These are phyloP conservation scores for Noturus placidus DNA, from an alignment of 2,113 vertebrate genomes.

Conservation along the genomic window DNA sequence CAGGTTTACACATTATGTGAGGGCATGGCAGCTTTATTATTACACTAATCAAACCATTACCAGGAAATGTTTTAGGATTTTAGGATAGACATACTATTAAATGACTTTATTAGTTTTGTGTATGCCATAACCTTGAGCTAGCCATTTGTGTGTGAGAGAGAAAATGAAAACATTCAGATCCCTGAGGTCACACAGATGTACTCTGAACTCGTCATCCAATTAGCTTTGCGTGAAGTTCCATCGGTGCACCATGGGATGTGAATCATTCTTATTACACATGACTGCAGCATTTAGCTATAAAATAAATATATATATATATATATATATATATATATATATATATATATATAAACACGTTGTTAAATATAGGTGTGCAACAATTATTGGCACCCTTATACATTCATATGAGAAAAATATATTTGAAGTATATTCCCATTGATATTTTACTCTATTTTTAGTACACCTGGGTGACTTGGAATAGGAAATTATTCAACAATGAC, in stretches of 20 bases:
- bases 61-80: neutral
- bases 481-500: too few species aligned
- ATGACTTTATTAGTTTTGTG: neutral
- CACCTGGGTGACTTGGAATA: too few species aligned
- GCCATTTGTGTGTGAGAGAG: neutral
- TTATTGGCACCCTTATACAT: too few species aligned
- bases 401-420: too few species aligned
- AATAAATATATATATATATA: too few species aligned
- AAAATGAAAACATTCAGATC: neutral
- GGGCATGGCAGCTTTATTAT: neutral
- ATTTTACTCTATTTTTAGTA: too few species aligned
- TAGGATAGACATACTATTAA: neutral
- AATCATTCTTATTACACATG: slow-evolving; percentile 28
- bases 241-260: slow-evolving; percentile 39
- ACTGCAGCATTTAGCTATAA: slow-evolving; percentile 31
- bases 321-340: too few species aligned
- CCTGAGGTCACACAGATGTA: slow-evolving; percentile 37
- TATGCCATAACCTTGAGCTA: neutral
- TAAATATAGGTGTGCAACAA: too few species aligned
- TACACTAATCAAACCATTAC: neutral
- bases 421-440: too few species aligned
- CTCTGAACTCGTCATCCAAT: slow-evolving; percentile 34
- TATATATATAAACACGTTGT: too few species aligned
- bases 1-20: neutral
- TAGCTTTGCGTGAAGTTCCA: slow-evolving; percentile 47